Percentiles rank a stretch among this genome's conserved stretches.
Conservation (phyloP, 64 coral and sea anemone species). For the Acropora yongei region DNA sequence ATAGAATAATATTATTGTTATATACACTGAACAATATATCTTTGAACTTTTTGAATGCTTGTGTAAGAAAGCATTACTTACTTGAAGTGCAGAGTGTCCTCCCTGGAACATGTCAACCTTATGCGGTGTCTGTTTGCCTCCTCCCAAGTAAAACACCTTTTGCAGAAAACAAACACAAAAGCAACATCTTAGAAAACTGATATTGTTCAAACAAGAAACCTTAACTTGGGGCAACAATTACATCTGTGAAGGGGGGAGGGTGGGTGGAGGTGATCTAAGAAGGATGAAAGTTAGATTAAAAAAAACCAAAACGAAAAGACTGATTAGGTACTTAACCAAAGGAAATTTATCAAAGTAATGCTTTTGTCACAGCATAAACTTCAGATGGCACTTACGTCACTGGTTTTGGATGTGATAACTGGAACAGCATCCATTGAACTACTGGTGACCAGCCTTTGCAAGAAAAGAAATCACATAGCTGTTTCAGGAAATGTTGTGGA, state of each 20-base stretch:
- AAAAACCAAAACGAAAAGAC: too few species aligned
- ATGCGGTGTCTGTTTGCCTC: conserved; percentile 93
- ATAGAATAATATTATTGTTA: not conserved
- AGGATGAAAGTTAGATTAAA: too few species aligned
- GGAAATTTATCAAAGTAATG: too few species aligned
- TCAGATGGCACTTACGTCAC: conserved; percentile 70
- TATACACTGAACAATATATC: not conserved
- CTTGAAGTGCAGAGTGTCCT: conserved; percentile 89
- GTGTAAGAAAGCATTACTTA: not conserved
- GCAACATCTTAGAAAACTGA: not conserved
- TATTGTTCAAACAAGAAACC: too few species aligned
- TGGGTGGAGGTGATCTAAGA: too few species aligned
- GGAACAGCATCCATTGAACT: conserved; percentile 84
- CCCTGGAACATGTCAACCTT: conserved; percentile 91
- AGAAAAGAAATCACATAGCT: not conserved
- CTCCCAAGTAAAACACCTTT: conserved; percentile 96
- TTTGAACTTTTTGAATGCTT: too few species aligned
- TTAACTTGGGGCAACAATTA: too few species aligned
- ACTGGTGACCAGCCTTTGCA: conserved; percentile 62
- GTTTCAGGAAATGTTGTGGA: too few species aligned
- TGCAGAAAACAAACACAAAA: not conserved
- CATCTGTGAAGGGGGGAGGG: too few species aligned
- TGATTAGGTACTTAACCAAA: too few species aligned
- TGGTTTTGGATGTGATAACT: conserved; percentile 91
- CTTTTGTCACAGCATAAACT: too few species aligned